phyloP scores from a whole-genome alignment of 2,797 vertebrate species.

The Aphelocoma californica region DNA sequence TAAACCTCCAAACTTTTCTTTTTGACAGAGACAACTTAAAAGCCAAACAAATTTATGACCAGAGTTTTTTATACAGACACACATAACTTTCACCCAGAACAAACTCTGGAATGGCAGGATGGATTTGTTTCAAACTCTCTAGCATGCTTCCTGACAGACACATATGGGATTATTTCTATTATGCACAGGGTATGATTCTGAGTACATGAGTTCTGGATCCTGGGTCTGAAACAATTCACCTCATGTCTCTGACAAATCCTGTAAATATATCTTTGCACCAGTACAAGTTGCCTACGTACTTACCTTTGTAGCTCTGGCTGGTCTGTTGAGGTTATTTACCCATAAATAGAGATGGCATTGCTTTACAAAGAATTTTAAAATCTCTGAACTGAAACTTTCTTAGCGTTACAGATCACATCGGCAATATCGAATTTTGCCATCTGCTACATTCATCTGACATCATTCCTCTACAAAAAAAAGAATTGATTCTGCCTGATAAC shows the following conservation, averaged over 20 bases:
- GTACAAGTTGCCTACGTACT: rapidly evolving
- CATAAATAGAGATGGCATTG: background rate
- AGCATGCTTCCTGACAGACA: background rate
- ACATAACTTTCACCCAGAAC: background rate
- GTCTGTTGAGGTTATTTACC: background rate
- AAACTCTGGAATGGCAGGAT: constrained; percentile 17
- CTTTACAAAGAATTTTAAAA: background rate
- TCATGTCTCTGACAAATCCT: background rate
- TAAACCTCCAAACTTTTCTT: background rate
- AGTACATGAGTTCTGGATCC: background rate
- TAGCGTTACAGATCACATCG: background rate
- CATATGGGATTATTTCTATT: constrained; percentile 7
- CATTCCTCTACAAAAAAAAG: background rate
- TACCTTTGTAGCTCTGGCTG: background rate
- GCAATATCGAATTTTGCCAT: constrained; percentile 6
- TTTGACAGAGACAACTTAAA: background rate
- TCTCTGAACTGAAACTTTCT: background rate
- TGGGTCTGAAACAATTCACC: background rate
- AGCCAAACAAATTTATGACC: background rate
- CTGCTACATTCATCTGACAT: background rate
- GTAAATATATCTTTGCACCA: background rate
- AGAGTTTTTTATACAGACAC: background rate
- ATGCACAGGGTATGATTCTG: background rate
- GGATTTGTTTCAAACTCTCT: constrained; percentile 26
- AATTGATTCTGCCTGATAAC: background rate